Evolutionary conservation across 2,113 vertebrate species (phyloP).

Genomic region (Falco punctatus): DNA sequence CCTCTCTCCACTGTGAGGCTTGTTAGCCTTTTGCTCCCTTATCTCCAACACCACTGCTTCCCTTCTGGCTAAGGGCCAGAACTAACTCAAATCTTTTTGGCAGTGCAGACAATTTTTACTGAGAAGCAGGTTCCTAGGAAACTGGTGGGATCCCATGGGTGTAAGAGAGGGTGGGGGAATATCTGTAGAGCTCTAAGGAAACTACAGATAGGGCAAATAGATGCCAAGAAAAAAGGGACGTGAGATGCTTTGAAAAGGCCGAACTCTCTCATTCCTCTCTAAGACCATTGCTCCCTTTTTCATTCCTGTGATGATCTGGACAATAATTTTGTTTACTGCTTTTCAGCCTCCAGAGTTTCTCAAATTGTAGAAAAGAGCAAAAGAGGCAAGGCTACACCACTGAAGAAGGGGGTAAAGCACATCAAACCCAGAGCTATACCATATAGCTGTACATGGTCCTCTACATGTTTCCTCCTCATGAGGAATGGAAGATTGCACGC

Average conservation of each 20-base stretch:
- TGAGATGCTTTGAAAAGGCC: not conserved
- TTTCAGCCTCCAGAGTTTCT: not conserved
- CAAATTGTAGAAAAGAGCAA: not conserved
- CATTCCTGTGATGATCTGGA: not conserved
- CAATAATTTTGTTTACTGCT: not conserved
- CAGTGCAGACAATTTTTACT: not conserved
- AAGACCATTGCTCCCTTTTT: not conserved
- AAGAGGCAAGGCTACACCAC: not conserved
- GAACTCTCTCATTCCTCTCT: not conserved
- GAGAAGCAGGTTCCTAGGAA: not conserved
- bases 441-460: not conserved
- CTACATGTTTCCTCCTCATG: not conserved
- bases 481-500: not conserved
- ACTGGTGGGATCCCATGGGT: fast-evolving
- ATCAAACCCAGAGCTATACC: not conserved
- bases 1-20: not conserved
- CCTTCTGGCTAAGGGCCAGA: not conserved
- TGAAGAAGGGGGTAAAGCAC: not conserved
- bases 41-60: not conserved
- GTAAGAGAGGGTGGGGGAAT: not conserved
- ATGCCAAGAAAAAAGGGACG: not conserved
- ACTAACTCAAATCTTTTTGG: not conserved
- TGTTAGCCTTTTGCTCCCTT: not conserved
- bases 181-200: not conserved
- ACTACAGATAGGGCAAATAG: not conserved